A percentile compares a stretch with the other conserved stretches of the same genome.
Conservation (phyloP, 1,140 invertebrate genomes). For the Euura lappo region DNA sequence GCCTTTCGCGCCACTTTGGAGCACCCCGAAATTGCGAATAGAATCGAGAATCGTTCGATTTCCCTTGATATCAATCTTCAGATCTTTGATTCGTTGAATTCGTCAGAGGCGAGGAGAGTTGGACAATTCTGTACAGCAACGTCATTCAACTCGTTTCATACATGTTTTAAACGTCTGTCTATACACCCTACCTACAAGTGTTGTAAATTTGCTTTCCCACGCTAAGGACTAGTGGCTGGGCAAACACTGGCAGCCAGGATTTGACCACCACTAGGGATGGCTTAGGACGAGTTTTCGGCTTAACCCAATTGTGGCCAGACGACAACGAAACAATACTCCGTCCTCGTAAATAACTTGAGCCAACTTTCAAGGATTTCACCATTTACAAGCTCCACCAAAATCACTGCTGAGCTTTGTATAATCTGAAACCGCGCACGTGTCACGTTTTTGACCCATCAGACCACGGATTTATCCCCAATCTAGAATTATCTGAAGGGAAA, state of each 20-base stretch:
- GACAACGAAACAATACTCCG: not conserved
- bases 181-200: too few species aligned
- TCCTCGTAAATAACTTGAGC: not conserved
- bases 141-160: not conserved
- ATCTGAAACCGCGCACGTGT: too few species aligned
- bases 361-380: not conserved
- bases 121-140: too few species aligned
- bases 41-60: not conserved
- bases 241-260: constrained; percentile 4
- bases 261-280: not conserved
- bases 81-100: too few species aligned
- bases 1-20: not conserved
- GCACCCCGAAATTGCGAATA: not conserved
- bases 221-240: not conserved
- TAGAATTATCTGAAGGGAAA: too few species aligned
- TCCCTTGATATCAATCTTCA: too few species aligned
- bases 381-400: not conserved
- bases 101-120: not conserved
- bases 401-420: too few species aligned
- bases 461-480: too few species aligned
- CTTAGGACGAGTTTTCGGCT: not conserved
- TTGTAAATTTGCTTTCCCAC: not conserved
- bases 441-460: too few species aligned
- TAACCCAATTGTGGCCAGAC: constrained; percentile 6
- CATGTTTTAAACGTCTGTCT: too few species aligned